Evolutionary conservation across 2,113 vertebrate genomes (phyloP), one percentile per base, ranked within the genome.

Genomic region (Nothobranchius furzeri): DNA sequence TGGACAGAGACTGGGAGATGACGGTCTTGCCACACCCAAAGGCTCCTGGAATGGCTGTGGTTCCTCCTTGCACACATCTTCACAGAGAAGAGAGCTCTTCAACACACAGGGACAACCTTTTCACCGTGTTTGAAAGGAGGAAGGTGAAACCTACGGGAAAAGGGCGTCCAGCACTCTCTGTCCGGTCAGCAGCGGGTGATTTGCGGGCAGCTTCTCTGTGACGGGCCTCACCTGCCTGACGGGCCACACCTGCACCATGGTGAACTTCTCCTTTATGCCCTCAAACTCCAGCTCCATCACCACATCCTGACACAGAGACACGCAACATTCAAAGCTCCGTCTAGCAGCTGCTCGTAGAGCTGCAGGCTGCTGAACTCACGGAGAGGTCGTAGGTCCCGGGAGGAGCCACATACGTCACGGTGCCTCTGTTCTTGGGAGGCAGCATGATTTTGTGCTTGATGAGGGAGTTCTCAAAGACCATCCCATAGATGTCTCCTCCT

Each of bases 371-470:
- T 0, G n/a, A 52, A 92, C 96, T 96, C 91, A 98, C 97, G 25
- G 91, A 94, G 67, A 97, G 78, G 61, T 96, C 95, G 0, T 98
- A 99, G 91, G 90, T 95, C 13, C 97, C 97, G 12, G 95, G 93
- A 0, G 96, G 95, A 66, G 97, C 96, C 77, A 98, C 87, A 14
- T 99, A 99, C 3, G 97, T 98, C 45, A 99, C 96, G 0, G 96
- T 99, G 61, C 98, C 98, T 85, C 96, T 88, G 79, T 95, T 98
- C 69, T 85, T 91, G 25, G 97, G 96, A 0, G 97, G 97, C 60
- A 99, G 91, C 97, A 99, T 98, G 85, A 99, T 94, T 91, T 97
- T 99, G 90, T 99, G 97, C 80, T 89, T 98, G 88, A 99, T 99
- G 52, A 99, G 96, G 0, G 97, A 98, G 79, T 99, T 99, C 83